Conservation (phyloP, 2,797 vertebrate genomes). For the Knipowitschia caucasica region DNA sequence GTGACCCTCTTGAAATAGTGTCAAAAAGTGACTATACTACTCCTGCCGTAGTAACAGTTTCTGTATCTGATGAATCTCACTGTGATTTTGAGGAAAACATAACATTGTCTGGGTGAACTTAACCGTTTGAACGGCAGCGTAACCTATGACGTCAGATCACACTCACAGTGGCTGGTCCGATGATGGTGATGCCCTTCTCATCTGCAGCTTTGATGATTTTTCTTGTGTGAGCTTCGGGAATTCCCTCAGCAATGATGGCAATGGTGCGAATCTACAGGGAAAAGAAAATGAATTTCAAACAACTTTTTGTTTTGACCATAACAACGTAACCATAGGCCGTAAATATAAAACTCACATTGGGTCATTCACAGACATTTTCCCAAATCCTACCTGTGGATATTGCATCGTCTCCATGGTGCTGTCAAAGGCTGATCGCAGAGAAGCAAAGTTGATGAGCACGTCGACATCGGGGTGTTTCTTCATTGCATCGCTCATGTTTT, state of each 20-base stretch:
- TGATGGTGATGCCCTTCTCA: conserved; percentile 91
- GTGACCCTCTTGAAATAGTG: too few species aligned
- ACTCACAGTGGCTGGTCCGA: conserved; percentile 92
- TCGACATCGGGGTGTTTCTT: conserved; percentile 95
- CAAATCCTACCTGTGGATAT: conserved; percentile 81
- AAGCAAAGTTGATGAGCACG: conserved; percentile 96
- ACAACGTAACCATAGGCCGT: too few species aligned
- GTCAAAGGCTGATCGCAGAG: conserved; percentile 93
- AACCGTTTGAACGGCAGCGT: too few species aligned
- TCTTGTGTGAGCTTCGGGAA: conserved; percentile 92
- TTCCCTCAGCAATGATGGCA: conserved; percentile 96
- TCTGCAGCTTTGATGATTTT: conserved; percentile 92
- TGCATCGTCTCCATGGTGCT: conserved; percentile 96
- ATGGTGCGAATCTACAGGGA: conserved; percentile 87
- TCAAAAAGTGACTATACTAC: too few species aligned
- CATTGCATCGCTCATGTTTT: conserved; percentile 97
- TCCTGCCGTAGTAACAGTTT: too few species aligned
- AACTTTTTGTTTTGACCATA: too few species aligned
- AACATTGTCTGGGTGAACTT: too few species aligned
- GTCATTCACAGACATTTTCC: background rate
- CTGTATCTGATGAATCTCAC: too few species aligned
- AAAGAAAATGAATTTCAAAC: background rate
- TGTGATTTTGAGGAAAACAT: too few species aligned
- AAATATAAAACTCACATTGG: too few species aligned
- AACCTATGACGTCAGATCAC: too few species aligned